phyloP scores from a whole-genome alignment of 2,888 invertebrate genomes.

The Cancer borealis region DNA sequence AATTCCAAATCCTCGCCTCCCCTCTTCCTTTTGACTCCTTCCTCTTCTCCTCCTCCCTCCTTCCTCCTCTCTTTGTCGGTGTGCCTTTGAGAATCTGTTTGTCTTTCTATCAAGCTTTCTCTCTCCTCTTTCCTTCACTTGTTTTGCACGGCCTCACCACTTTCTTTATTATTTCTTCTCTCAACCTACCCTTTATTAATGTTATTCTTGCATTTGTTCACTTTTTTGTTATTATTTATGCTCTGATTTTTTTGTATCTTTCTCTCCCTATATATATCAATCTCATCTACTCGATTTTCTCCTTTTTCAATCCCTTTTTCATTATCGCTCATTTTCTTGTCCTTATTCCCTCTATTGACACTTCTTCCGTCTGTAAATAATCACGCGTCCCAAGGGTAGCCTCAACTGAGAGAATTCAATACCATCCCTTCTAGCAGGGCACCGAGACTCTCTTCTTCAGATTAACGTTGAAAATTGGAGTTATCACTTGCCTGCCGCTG shows the following conservation, averaged over 20 bases:
- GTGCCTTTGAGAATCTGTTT: background rate
- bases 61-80: background rate
- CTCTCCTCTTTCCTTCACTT: background rate
- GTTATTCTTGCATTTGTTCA: background rate
- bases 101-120: background rate
- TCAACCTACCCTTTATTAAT: background rate
- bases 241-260: background rate
- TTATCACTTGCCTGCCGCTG: background rate
- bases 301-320: background rate
- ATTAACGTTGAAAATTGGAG: constrained; percentile 39
- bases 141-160: background rate
- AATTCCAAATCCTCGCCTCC: constrained; percentile 5
- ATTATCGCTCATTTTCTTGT: background rate
- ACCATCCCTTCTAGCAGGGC: background rate
- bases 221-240: background rate
- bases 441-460: background rate
- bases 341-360: background rate
- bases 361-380: background rate
- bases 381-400: background rate
- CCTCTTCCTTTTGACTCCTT: background rate
- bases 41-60: background rate
- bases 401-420: background rate
- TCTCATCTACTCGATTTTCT: background rate
- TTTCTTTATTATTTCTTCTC: background rate
- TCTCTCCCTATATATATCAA: background rate